Conservation (phyloP, 2,888 invertebrate genomes). For the Melinaea menophilus region DNA sequence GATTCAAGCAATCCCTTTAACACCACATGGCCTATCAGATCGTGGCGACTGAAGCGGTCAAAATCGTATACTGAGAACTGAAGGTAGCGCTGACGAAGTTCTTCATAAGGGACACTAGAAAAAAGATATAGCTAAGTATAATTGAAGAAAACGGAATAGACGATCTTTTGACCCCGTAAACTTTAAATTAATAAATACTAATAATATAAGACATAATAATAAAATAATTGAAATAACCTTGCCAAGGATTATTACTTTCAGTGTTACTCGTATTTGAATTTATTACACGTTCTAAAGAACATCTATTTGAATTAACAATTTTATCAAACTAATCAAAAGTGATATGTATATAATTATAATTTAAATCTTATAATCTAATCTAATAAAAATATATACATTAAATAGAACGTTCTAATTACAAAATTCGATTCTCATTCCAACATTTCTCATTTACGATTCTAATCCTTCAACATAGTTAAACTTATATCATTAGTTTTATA, state of each 20-base stretch:
- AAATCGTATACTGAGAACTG: conserved; percentile 94
- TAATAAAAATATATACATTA: background rate
- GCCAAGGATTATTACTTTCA: background rate
- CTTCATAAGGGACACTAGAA: conserved; percentile 84
- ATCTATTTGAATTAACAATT: too few species aligned
- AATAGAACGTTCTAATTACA: conserved; percentile 4
- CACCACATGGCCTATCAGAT: conserved; percentile 91
- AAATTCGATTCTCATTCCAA: conserved; percentile 14
- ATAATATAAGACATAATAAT: background rate
- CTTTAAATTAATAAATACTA: background rate
- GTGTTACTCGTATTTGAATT: background rate
- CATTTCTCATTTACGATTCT: conserved; percentile 24
- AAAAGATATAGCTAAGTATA: background rate
- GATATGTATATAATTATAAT: background rate
- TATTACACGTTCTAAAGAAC: background rate
- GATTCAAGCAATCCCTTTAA: conserved; percentile 87
- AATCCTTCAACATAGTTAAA: conserved; percentile 22
- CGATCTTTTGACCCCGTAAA: background rate
- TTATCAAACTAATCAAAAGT: too few species aligned
- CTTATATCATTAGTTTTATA: conserved; percentile 9
- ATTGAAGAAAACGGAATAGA: background rate
- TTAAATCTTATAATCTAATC: background rate
- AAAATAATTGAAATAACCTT: background rate
- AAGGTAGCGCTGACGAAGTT: conserved; percentile 84
- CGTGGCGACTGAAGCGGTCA: conserved; percentile 92